Evolutionary conservation across 2,797 vertebrate genomes (phyloP).

Genomic region (Epinephelus awoara): DNA sequence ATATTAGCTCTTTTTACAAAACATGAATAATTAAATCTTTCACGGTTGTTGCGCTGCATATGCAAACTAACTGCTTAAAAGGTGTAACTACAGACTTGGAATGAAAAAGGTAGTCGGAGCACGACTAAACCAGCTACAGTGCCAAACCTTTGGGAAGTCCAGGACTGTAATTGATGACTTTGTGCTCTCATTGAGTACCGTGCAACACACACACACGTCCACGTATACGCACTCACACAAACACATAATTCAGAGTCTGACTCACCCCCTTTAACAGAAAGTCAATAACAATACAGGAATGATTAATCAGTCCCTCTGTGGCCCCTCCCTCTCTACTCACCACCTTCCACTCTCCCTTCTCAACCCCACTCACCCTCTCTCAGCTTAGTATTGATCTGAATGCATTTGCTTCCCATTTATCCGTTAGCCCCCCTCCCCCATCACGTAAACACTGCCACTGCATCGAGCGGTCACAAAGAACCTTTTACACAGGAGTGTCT

Average conservation of each 20-base stretch:
- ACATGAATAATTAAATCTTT: slow-evolving; percentile 72
- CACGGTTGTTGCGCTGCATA: slow-evolving; percentile 57
- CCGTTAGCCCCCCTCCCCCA: slow-evolving; percentile 68
- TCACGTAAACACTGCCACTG: slow-evolving; percentile 69
- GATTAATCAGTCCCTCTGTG: slow-evolving; percentile 85
- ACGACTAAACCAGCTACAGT: slow-evolving; percentile 37
- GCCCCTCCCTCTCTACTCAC: slow-evolving; percentile 73
- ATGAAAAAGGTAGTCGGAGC: slow-evolving; percentile 41
- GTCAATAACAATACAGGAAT: slow-evolving; percentile 88
- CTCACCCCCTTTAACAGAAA: slow-evolving; percentile 87
- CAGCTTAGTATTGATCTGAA: slow-evolving; percentile 87
- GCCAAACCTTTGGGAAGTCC: slow-evolving; percentile 62
- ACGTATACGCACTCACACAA: slow-evolving; percentile 19
- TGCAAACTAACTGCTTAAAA: slow-evolving; percentile 59
- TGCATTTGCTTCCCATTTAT: slow-evolving; percentile 89
- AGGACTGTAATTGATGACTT: slow-evolving; percentile 78
- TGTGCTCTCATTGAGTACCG: slow-evolving; percentile 68
- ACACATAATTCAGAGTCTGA: slow-evolving; percentile 83
- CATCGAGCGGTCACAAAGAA: slow-evolving; percentile 84
- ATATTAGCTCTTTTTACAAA: slow-evolving; percentile 73
- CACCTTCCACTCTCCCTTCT: slow-evolving; percentile 71
- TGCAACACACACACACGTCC: slow-evolving; percentile 45
- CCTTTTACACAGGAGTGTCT: slow-evolving; percentile 78
- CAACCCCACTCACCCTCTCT: slow-evolving; percentile 75
- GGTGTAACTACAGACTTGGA: slow-evolving; percentile 46